These are phyloP conservation scores for Dermatophagoides farinae DNA, from an alignment of 1,140 invertebrate species.

Conservation along the genomic window DNA sequence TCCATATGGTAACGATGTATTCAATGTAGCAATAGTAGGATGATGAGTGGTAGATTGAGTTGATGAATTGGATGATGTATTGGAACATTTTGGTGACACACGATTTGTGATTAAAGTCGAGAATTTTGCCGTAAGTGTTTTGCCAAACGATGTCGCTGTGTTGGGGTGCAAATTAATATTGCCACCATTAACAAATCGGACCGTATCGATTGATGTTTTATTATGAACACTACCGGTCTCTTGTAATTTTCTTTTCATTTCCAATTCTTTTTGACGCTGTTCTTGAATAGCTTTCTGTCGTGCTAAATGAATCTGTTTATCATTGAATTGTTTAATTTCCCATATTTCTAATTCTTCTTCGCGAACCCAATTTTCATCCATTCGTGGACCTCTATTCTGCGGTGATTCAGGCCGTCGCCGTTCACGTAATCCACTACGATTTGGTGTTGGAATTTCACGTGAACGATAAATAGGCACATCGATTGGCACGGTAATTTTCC, in stretches of 20 bases:
- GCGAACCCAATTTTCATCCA: conserved; percentile 81
- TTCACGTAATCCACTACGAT: conserved; percentile 69
- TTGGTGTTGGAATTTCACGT: conserved; percentile 77
- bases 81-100: conserved; percentile 3
- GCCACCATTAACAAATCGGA: conserved; percentile 40
- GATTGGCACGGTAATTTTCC: conserved; percentile 80
- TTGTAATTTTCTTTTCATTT: conserved; percentile 51
- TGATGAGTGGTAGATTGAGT: not conserved
- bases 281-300: conserved; percentile 16
- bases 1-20: not conserved
- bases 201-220: conserved; percentile 49
- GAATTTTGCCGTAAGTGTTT: conserved; percentile 21
- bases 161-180: conserved; percentile 20
- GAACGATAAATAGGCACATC: conserved; percentile 75
- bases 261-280: conserved; percentile 28
- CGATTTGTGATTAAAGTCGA: conserved; percentile 13
- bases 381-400: conserved; percentile 47
- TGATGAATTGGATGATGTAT: not conserved
- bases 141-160: conserved; percentile 17
- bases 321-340: conserved; percentile 89
- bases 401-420: conserved; percentile 50
- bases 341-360: conserved; percentile 86
- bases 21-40: not conserved
- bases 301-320: conserved; percentile 24
- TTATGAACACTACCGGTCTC: conserved; percentile 43